A percentile compares a stretch with the other conserved stretches of the same genome.
phyloP scores from a whole-genome alignment of 2,888 invertebrate species.

The Limnephilus marmoratus region DNA sequence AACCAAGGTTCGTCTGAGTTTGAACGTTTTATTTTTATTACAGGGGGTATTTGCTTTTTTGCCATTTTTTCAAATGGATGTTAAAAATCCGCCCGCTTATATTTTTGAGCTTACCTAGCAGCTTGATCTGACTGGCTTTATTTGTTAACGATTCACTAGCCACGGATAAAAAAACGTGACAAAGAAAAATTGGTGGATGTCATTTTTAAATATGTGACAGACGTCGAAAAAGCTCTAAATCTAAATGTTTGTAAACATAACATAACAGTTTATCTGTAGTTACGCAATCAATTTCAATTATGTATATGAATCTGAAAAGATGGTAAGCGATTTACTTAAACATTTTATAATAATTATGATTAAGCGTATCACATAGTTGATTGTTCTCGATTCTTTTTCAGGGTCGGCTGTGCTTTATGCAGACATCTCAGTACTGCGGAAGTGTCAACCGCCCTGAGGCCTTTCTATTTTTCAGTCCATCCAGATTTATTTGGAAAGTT shows the following conservation, averaged over 20 bases:
- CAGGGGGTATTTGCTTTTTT: too few species aligned
- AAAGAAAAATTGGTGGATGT: conserved; percentile 16
- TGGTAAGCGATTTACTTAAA: conserved; percentile 69
- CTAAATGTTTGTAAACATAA: neutral
- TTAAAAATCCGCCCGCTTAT: neutral
- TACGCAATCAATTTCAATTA: conserved; percentile 67
- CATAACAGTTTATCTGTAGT: conserved; percentile 29
- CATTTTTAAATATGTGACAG: conserved; percentile 28
- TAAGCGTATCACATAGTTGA: neutral
- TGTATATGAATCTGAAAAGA: conserved; percentile 74
- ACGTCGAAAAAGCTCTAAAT: neutral
- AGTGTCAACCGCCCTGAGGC: conserved; percentile 92
- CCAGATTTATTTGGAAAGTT: conserved; percentile 96
- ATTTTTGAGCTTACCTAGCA: neutral
- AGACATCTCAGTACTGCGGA: conserved; percentile 84
- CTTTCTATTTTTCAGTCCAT: conserved; percentile 97
- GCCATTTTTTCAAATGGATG: neutral
- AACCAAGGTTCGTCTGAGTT: too few species aligned
- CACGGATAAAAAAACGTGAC: neutral
- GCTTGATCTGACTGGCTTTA: neutral
- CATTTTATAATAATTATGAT: conserved; percentile 5
- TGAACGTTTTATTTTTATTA: too few species aligned
- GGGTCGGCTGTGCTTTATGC: conserved; percentile 68
- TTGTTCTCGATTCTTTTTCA: conserved; percentile 55
- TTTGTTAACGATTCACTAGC: neutral